These are phyloP conservation scores for Meteorus colon DNA, from an alignment of 2,888 invertebrate species.

Conservation along the genomic window DNA sequence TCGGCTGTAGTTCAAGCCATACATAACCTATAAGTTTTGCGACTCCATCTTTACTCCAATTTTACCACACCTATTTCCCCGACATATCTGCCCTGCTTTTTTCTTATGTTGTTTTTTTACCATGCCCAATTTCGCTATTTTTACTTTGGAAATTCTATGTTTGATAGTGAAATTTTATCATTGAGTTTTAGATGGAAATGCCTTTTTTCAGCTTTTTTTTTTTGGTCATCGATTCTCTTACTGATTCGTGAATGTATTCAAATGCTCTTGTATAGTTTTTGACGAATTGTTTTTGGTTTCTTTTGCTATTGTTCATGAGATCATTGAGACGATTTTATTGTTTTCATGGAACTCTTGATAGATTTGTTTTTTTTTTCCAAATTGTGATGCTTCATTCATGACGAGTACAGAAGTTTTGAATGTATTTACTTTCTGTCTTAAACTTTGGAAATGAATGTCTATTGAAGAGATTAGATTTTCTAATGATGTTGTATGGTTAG, in stretches of 20 bases:
- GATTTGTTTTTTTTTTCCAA: no score
- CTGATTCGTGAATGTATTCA: no score
- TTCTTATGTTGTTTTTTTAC: neutral
- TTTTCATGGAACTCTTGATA: neutral
- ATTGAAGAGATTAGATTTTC: no score
- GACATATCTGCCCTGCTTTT: slow-evolving; percentile 24
- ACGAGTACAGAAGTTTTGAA: no score
- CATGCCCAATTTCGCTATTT: neutral
- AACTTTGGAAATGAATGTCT: no score
- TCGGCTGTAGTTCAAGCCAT: neutral
- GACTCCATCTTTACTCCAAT: slow-evolving; percentile 47
- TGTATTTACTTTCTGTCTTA: no score
- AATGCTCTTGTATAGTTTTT: no score
- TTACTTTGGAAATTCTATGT: neutral
- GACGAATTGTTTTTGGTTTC: neutral
- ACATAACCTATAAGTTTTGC: slow-evolving; percentile 46
- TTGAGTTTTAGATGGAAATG: no score
- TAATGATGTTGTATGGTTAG: no score
- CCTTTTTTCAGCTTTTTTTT: no score
- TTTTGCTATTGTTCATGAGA: neutral
- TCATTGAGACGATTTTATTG: neutral
- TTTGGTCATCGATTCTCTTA: no score
- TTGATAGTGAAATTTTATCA: neutral
- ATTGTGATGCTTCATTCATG: no score
- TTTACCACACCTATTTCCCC: slow-evolving; percentile 48